Evolutionary conservation across 2,888 invertebrate species (phyloP).

Genomic region (Camponotus fellah): DNA sequence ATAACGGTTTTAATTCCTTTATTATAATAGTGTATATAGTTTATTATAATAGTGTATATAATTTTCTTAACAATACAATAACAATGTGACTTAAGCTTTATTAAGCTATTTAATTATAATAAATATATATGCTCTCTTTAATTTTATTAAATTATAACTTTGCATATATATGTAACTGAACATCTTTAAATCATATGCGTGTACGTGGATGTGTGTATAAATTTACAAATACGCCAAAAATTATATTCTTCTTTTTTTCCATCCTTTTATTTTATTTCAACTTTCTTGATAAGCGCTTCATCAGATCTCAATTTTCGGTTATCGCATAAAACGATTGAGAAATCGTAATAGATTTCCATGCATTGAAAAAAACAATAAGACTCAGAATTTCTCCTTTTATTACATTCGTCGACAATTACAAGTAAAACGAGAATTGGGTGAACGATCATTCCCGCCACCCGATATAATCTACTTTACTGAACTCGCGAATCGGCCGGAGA

Average conservation of each 20-base stretch:
- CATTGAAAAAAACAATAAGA: background rate
- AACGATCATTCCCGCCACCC: background rate
- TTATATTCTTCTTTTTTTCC: background rate
- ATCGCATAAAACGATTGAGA: background rate
- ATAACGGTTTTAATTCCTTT: background rate
- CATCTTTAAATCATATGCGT: background rate
- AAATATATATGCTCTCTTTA: background rate
- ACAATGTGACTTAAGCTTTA: background rate
- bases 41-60: too few relatives aligned
- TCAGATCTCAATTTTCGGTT: background rate
- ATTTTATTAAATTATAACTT: background rate
- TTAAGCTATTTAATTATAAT: background rate
- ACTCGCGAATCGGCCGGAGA: background rate
- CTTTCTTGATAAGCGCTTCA: background rate
- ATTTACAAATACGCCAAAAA: background rate
- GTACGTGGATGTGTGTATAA: background rate
- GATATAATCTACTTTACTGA: background rate
- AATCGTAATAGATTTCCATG: background rate
- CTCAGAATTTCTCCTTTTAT: constrained; percentile 22
- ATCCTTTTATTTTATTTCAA: background rate
- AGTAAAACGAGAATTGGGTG: background rate
- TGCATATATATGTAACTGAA: background rate
- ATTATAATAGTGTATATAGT: too few relatives aligned
- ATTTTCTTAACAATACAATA: too few relatives aligned
- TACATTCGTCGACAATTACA: constrained; percentile 37